Conservation (phyloP, 2,888 invertebrate genomes). For the Chydorus sphaericus region DNA sequence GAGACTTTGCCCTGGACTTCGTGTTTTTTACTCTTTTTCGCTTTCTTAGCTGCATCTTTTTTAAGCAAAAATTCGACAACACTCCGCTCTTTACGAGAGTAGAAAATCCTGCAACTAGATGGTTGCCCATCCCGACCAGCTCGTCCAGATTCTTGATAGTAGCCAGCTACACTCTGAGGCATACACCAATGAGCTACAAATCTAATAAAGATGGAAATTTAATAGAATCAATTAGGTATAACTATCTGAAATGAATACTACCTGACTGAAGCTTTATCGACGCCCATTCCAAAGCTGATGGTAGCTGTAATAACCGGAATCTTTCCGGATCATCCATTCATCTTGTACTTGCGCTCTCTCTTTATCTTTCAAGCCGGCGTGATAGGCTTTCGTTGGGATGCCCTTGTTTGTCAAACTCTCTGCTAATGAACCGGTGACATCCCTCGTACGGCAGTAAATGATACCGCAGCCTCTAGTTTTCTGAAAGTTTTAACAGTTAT, state of each 20-base stretch:
- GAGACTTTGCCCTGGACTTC: conserved; percentile 43
- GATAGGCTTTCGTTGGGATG: conserved; percentile 67
- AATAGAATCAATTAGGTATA: neutral
- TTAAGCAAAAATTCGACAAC: conserved; percentile 64
- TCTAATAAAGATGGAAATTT: conserved; percentile 34
- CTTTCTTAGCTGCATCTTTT: conserved; percentile 39
- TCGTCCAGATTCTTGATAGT: conserved; percentile 90
- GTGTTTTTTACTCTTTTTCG: conserved; percentile 27
- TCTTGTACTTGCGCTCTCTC: conserved; percentile 69
- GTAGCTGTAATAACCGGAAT: conserved; percentile 88
- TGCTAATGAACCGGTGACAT: conserved; percentile 74
- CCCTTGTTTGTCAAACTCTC: conserved; percentile 55
- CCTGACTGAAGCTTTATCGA: conserved; percentile 79
- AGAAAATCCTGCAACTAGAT: conserved; percentile 84
- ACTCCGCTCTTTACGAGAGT: conserved; percentile 63
- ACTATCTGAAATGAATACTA: conserved; percentile 7
- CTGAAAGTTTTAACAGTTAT: conserved; percentile 17
- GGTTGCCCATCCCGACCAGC: conserved; percentile 88
- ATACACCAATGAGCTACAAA: conserved; percentile 95
- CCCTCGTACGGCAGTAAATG: conserved; percentile 86
- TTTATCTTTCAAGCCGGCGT: conserved; percentile 65
- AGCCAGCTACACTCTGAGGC: conserved; percentile 86
- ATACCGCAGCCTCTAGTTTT: conserved; percentile 56
- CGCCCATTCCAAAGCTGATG: conserved; percentile 98
- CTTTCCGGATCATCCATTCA: conserved; percentile 78